A percentile compares a stretch with the other conserved stretches of the same genome.
Evolutionary conservation across 92 coral and sea anemone genomes (phyloP).

Genomic region (Palythoa grandiflora): DNA sequence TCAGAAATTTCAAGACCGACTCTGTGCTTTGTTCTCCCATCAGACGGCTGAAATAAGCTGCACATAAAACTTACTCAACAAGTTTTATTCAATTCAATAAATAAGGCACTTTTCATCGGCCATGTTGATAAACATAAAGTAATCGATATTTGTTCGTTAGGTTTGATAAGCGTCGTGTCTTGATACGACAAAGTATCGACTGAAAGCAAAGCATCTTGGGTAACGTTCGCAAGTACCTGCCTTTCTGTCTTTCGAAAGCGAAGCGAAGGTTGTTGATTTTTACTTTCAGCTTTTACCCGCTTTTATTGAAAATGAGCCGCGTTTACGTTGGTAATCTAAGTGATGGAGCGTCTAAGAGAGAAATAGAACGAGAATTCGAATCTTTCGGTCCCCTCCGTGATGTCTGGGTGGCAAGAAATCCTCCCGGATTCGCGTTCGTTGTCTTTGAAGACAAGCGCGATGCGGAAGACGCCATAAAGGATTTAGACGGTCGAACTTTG

Average conservation of each 20-base stretch:
- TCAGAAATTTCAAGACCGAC: conserved; percentile 80
- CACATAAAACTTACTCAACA: not conserved
- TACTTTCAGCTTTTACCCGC: not conserved
- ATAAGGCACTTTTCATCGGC: not conserved
- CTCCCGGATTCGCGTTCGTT: conserved; percentile 98
- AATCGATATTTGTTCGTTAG: conserved; percentile 14
- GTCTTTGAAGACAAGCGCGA: conserved; percentile 96
- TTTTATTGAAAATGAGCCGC: conserved; percentile 64
- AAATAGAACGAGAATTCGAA: conserved; percentile 90
- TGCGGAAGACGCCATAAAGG: conserved; percentile 92
- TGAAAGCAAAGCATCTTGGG: conserved; percentile 54
- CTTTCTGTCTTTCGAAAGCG: not conserved
- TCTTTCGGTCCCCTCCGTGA: conserved; percentile 90
- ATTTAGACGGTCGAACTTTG: conserved; percentile 77
- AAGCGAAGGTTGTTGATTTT: not conserved
- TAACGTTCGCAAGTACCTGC: conserved; percentile 26
- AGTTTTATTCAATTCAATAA: no score
- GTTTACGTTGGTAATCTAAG: conserved; percentile 97
- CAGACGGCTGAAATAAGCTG: not conserved
- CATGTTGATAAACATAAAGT: not conserved
- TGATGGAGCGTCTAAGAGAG: conserved; percentile 94
- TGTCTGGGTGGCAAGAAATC: conserved; percentile 99
- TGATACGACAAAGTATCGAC: not conserved
- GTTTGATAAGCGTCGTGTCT: not conserved
- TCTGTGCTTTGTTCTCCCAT: conserved; percentile 66